Base-by-base conservation (phyloP, 2,113 vertebrate species). In the Argyrosomus japonicus region DNA sequence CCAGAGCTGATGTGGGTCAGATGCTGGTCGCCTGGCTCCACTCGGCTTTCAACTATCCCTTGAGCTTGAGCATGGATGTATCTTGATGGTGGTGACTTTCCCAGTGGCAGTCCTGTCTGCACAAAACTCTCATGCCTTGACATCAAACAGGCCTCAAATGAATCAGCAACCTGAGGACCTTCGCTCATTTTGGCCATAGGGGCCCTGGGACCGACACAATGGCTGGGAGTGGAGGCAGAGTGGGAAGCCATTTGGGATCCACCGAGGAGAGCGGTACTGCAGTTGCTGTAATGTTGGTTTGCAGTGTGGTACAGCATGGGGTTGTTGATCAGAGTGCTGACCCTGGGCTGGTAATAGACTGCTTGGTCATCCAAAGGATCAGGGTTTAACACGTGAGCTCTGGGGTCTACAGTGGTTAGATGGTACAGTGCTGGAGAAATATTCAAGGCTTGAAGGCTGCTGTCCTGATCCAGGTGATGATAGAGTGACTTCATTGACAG, bases 401-500 rank as follows among this genome's bases (percentile, higher is more conserved):
- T 72, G n/a, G 87, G 84, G 77, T 92, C 93, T 18, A 82, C 93
- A 77, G 95, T 94, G 87, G 96, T 87, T 71, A 96, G 95, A 89
- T 97, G 97, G 93, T 96, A 97, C 53, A 95, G 36, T 5, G 89
- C 2, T 27, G 91, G 94, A 36, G 97, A 95, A 94, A 96, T 92
- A 85, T 93, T 95, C 89, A 96, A 91, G 91, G 96, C 92, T 51
- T 96, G 94, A 88, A 94, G 96, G 87, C 93, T 91, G 88, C 95
- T 96, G 88, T 94, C 94, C 91, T 96, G 92, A 15, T 96, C 91
- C 73, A 96, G 93, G 88, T 96, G 96, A 43, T 96, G 92, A 90
- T 97, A 97, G 88, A 96, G 96, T 6, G 96, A 94, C 93, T 95
- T 97, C 87, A 95, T 89, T 73, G 96, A 93, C 87, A 95, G 90